Evolutionary conservation across 2,888 invertebrate species (phyloP), one percentile per base, ranked within the genome.

Genomic region (Agrotis puta): DNA sequence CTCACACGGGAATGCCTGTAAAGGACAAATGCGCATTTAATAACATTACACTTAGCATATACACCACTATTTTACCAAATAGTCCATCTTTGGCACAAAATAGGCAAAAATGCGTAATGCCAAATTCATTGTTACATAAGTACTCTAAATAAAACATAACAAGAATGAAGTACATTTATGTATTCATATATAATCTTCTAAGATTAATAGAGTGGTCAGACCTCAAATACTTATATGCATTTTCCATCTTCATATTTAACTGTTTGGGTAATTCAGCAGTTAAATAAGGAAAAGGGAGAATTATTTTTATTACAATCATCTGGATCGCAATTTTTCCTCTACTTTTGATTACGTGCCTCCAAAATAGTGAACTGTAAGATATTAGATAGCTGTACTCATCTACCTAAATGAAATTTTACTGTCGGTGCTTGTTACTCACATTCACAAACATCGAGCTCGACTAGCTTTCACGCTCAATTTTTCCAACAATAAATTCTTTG

Each of bases 401-500:
- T 24, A n/a, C 3, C 7, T 43, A 20, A 43, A 58, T 47, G 13
- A 39, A 59, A 11, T 47, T 47, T 64, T 45, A 64, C 58, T 66
- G 50, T 63, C 47, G 24, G 33, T 54, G 61, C 53, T 20, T 58
- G 59, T 64, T 70, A 56, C 74, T 45, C 63, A 68, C 54, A 70
- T 62, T 68, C 57, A 74, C 58, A 73, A 77, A 75, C 39, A 69
- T 71, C 39, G 48, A 56, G 70, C 69, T 78, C 65, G 64, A 57
- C 74, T 72, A 70, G 73, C 56, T 71, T 79, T 79, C 74, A 69
- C 72, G 64, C 65, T 77, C 62, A 77, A 76, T 81, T 77, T 85
- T 82, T 79, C 68, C 73, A 81, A 80, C 82, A 83, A 86, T 85
- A 86, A 86, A 83, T 87, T 86, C 82, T 85, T 86, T 89, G 82